Evolutionary conservation across 2,113 vertebrate species (phyloP).

Genomic region (Brachyhypopomus occidentalis): DNA sequence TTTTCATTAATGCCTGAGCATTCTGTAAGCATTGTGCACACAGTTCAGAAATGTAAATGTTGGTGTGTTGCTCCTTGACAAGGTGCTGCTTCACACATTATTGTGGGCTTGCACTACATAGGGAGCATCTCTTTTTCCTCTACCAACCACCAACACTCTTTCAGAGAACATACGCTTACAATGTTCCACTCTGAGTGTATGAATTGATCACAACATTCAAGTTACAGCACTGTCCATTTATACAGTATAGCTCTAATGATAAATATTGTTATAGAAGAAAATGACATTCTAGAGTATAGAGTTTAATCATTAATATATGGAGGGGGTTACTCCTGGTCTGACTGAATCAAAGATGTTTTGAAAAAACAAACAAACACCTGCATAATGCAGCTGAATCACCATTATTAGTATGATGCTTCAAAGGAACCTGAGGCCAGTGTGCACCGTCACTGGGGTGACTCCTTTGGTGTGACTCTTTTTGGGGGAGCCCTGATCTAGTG

Average conservation of each 20-base stretch:
- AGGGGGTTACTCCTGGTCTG: too few species aligned
- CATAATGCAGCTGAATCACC: too few species aligned
- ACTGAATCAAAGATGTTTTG: too few species aligned
- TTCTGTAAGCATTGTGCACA: not conserved
- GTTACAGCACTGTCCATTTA: conserved; percentile 8
- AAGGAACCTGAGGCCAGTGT: too few species aligned
- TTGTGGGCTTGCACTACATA: conserved; percentile 30
- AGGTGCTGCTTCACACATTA: conserved; percentile 45
- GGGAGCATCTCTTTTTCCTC: conserved; percentile 37
- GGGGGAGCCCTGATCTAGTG: too few species aligned
- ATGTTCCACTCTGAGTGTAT: conserved; percentile 40
- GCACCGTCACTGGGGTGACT: too few species aligned
- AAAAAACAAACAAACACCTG: too few species aligned
- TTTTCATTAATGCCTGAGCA: conserved; percentile 5
- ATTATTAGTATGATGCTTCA: too few species aligned
- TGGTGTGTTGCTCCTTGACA: not conserved
- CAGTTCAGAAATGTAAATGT: conserved; percentile 20
- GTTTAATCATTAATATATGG: too few species aligned
- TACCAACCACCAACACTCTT: conserved; percentile 34
- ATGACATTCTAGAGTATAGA: too few species aligned
- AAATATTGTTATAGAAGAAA: not conserved
- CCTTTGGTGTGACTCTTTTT: too few species aligned
- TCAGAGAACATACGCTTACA: conserved; percentile 32
- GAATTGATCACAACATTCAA: conserved; percentile 37
- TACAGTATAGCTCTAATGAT: not conserved